phyloP scores from a whole-genome alignment of 2,797 vertebrate genomes.

The Peromyscus melanophrys region DNA sequence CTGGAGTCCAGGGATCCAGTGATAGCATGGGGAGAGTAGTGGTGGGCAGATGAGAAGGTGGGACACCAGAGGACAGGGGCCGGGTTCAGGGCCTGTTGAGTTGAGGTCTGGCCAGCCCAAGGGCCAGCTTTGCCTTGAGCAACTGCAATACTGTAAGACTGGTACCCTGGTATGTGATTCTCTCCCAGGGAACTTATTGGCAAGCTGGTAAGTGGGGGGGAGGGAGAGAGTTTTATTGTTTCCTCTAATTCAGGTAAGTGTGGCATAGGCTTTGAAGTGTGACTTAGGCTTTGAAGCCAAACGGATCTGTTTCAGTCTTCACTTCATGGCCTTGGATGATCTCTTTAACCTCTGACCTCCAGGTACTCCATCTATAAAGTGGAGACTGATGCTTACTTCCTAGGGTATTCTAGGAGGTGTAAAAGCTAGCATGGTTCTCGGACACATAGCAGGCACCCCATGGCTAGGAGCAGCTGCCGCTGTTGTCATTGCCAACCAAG shows the following conservation, averaged over 20 bases:
- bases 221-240: slow-evolving; percentile 1
- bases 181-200: background rate
- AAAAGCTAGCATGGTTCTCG: background rate
- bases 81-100: background rate
- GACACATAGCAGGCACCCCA: background rate
- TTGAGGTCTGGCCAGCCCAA: background rate
- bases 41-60: background rate
- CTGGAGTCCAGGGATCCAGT: background rate
- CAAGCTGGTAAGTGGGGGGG: no score
- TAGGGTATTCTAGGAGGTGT: background rate
- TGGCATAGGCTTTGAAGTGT: background rate
- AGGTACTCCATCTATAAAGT: background rate
- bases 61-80: background rate
- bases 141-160: background rate
- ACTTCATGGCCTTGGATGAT: background rate
- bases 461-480: background rate
- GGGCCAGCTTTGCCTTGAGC: background rate
- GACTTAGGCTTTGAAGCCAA: background rate
- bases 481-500: background rate
- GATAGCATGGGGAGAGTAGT: background rate
- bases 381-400: background rate
- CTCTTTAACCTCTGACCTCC: background rate
- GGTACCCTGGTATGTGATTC: no score
- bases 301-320: background rate
- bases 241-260: background rate